Percentiles rank a stretch among this genome's conserved stretches.
These are phyloP conservation scores for Pseudorhombus dupliciocellatus DNA, from an alignment of 2,113 vertebrate species.

Conservation along the genomic window DNA sequence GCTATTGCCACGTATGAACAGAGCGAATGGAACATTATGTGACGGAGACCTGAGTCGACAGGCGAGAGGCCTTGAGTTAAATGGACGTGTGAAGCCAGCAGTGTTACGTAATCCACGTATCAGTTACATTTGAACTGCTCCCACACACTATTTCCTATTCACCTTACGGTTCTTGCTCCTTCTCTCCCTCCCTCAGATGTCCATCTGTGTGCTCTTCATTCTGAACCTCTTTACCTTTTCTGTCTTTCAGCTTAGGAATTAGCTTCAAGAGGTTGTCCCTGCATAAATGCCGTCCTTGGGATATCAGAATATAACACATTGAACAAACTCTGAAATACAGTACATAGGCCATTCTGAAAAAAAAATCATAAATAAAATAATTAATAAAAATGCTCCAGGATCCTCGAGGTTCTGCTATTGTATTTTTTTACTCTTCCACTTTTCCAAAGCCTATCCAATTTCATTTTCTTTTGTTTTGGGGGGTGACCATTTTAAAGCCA, in stretches of 20 bases:
- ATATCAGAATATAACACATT: background rate
- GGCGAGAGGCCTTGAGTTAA: background rate
- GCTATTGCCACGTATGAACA: background rate
- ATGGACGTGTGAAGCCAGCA: background rate
- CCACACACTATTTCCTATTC: constrained; percentile 10
- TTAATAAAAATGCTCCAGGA: background rate
- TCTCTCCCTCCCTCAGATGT: background rate
- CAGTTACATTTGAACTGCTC: background rate
- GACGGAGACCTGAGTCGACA: background rate
- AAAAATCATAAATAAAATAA: background rate
- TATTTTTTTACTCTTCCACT: background rate
- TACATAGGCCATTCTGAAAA: background rate
- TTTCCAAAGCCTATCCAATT: background rate
- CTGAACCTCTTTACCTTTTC: too few relatives aligned
- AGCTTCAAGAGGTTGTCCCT: background rate
- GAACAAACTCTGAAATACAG: background rate
- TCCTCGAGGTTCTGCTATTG: background rate
- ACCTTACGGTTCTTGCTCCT: background rate
- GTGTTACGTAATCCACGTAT: background rate
- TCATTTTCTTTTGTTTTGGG: background rate
- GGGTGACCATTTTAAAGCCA: background rate
- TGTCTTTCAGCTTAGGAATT: too few relatives aligned
- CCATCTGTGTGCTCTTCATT: background rate
- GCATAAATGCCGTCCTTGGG: background rate
- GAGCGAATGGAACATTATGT: background rate